Conservation (phyloP, 2,888 invertebrate species). For the Netelia virgata region DNA sequence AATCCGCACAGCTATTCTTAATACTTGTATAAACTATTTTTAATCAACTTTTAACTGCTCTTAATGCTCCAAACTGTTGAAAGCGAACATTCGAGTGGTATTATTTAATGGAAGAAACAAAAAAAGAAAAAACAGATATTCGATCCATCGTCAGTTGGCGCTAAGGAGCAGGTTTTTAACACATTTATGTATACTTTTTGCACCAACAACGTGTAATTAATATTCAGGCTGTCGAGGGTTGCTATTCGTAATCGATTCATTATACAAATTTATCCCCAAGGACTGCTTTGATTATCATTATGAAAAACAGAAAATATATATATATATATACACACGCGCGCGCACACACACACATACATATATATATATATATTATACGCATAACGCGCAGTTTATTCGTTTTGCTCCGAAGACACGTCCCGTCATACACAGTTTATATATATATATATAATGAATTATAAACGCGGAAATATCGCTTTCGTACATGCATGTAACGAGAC, state of each 20-base stretch:
- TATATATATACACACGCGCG: not conserved
- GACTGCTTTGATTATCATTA: slow-evolving; percentile 25
- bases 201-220: slow-evolving; percentile 33
- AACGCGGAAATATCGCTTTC: slow-evolving; percentile 5
- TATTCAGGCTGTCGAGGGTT: slow-evolving; percentile 31
- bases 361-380: slow-evolving; percentile 39
- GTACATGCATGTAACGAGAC: slow-evolving; percentile 27
- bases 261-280: slow-evolving; percentile 24
- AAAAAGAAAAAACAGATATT: not conserved
- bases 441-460: slow-evolving; percentile 36
- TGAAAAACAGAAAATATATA: slow-evolving; percentile 38
- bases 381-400: slow-evolving; percentile 52
- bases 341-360: not conserved
- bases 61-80: slow-evolving; percentile 27
- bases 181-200: slow-evolving; percentile 58
- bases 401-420: not conserved
- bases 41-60: slow-evolving; percentile 25
- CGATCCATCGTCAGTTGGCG: slow-evolving; percentile 1
- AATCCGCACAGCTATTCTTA: slow-evolving; percentile 9
- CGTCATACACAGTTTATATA: slow-evolving; percentile 39
- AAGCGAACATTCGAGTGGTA: slow-evolving; percentile 37
- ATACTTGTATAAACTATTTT: slow-evolving; percentile 59
- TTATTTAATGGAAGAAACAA: not conserved
- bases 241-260: slow-evolving; percentile 17
- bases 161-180: slow-evolving; percentile 43